Evolutionary conservation across 2,797 vertebrate genomes (phyloP).

Genomic region (Phaenicophaeus curvirostris): DNA sequence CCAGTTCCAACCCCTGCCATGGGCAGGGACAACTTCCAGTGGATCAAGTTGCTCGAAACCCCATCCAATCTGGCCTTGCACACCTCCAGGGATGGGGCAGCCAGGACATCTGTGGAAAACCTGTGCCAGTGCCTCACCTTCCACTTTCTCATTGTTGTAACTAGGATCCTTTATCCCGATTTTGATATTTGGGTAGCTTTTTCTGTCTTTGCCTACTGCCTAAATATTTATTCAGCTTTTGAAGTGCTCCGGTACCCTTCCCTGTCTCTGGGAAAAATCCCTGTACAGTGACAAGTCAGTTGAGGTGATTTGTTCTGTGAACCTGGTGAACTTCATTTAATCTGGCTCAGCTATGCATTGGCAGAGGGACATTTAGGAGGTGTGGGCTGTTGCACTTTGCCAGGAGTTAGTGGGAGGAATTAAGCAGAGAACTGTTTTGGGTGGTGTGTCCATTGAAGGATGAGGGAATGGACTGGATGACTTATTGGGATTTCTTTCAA

Average conservation of each 20-base stretch:
- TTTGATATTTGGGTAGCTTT: neutral
- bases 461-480: neutral
- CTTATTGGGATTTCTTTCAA: neutral
- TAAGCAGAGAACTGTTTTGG: neutral
- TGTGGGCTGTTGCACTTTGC: neutral
- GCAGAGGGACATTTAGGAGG: neutral
- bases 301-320: neutral
- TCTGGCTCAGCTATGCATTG: neutral
- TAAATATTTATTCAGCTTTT: neutral
- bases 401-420: neutral
- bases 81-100: no score
- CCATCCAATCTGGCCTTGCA: no score
- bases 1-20: no score
- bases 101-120: no score
- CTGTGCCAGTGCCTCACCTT: no score
- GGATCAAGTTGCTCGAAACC: no score
- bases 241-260: neutral
- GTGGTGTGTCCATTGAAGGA: neutral
- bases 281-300: neutral
- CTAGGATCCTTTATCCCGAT: neutral
- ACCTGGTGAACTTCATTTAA: accelerated
- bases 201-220: neutral
- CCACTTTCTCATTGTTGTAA: neutral
- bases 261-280: neutral
- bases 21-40: no score